Evolutionary conservation across 2,888 invertebrate genomes (phyloP).

Genomic region (Yponomeuta sedellus): DNA sequence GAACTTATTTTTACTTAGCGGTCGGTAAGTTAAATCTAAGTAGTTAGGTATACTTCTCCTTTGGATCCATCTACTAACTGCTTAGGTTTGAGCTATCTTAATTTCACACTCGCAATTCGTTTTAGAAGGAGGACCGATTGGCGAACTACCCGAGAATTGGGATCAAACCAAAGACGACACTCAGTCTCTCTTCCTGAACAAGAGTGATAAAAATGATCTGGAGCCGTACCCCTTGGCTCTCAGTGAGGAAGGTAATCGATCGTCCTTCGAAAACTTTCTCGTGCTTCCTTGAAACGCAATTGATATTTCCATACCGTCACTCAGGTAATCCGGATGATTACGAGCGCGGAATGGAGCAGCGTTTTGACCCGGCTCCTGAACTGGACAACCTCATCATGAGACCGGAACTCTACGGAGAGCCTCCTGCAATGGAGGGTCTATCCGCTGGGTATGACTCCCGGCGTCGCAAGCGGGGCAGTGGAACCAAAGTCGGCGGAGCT

Average conservation of each 20-base stretch:
- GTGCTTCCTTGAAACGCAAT: background rate
- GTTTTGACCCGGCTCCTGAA: conserved; percentile 56
- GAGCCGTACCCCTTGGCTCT: conserved; percentile 72
- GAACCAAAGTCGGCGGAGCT: conserved; percentile 65
- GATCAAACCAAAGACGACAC: conserved; percentile 73
- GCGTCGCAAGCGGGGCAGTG: conserved; percentile 64
- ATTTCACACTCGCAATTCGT: too few relatives aligned
- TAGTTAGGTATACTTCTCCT: background rate
- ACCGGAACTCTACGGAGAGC: conserved; percentile 78
- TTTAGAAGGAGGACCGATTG: conserved; percentile 64
- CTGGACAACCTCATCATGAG: conserved; percentile 79
- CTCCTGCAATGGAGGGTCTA: conserved; percentile 68
- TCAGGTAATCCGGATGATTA: conserved; percentile 63
- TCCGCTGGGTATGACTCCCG: conserved; percentile 55
- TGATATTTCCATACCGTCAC: conserved; percentile 22
- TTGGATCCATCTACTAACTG: background rate
- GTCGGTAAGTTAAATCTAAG: too few relatives aligned
- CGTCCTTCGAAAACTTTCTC: conserved; percentile 7
- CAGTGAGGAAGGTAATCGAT: conserved; percentile 65
- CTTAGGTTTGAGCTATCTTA: too few relatives aligned
- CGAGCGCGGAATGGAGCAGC: conserved; percentile 59
- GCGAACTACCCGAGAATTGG: conserved; percentile 72
- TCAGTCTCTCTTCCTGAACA: conserved; percentile 70
- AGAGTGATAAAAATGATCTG: conserved; percentile 73
- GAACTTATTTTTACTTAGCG: too few relatives aligned